Evolutionary conservation across 2,888 invertebrate species (phyloP).

Genomic region (Drosophila meridiana): DNA sequence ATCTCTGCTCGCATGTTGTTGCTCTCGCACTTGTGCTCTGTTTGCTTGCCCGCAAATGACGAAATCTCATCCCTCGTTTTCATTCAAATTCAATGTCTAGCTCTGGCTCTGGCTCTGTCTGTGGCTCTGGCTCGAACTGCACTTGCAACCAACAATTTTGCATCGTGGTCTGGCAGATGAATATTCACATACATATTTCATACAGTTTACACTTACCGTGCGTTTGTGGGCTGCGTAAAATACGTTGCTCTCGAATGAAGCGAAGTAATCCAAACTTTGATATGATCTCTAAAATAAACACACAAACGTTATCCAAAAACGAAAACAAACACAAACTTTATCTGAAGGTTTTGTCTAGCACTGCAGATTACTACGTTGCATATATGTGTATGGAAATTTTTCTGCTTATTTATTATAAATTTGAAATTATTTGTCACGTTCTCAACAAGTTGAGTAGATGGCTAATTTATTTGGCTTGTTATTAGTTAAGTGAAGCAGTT

Average conservation of each 20-base stretch:
- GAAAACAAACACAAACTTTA: slow-evolving; percentile 62
- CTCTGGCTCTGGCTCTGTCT: neutral
- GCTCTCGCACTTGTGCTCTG: slow-evolving; percentile 29
- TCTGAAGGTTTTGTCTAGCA: slow-evolving; percentile 47
- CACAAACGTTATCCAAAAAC: slow-evolving; percentile 63
- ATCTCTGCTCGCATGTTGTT: slow-evolving; percentile 26
- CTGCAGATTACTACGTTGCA: slow-evolving; percentile 24
- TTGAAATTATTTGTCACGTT: slow-evolving; percentile 39
- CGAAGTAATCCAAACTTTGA: slow-evolving; percentile 68
- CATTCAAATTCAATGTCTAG: slow-evolving; percentile 61
- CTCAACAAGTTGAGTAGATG: slow-evolving; percentile 14
- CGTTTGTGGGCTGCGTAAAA: slow-evolving; percentile 23
- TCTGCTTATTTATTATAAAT: slow-evolving; percentile 21
- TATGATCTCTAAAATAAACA: slow-evolving; percentile 74
- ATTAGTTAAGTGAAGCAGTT: slow-evolving; percentile 30
- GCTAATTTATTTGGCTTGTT: slow-evolving; percentile 26
- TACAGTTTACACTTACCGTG: slow-evolving; percentile 36
- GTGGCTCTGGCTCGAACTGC: slow-evolving; percentile 49
- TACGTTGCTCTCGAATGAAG: slow-evolving; percentile 56
- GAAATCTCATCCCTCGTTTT: slow-evolving; percentile 72
- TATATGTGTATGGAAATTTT: slow-evolving; percentile 21
- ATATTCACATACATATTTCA: neutral
- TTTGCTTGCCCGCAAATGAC: slow-evolving; percentile 56
- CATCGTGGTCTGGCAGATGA: slow-evolving; percentile 11
- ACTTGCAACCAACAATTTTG: slow-evolving; percentile 51